Evolutionary conservation across 2,888 invertebrate genomes (phyloP).

Genomic region (Scelioninae gen. 2): DNA sequence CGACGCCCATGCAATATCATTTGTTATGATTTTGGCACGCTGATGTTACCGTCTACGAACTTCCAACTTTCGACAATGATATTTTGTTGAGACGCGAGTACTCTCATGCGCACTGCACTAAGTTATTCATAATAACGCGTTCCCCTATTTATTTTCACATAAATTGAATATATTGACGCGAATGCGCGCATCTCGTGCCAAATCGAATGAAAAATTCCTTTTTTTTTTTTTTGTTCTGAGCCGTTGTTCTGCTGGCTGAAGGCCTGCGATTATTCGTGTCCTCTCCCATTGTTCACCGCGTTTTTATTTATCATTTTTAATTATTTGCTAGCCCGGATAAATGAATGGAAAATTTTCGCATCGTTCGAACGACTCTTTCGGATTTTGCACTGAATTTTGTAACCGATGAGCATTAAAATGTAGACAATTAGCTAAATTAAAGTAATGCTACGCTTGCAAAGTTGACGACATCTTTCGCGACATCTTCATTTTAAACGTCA

Average conservation of each 20-base stretch:
- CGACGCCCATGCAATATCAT: constrained; percentile 56
- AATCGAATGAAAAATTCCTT: constrained; percentile 43
- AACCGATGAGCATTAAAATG: no score
- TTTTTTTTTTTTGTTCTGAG: constrained; percentile 28
- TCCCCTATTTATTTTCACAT: constrained; percentile 49
- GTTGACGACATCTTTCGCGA: no score
- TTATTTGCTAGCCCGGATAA: no score
- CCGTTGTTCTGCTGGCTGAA: constrained; percentile 33
- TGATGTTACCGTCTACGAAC: constrained; percentile 41
- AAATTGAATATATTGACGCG: constrained; percentile 53
- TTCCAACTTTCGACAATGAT: constrained; percentile 47
- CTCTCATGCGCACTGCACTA: constrained; percentile 28
- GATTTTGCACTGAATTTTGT: no score
- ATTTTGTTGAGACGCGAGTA: constrained; percentile 41
- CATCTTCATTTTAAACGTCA: no score
- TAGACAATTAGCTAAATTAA: no score
- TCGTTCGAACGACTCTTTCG: no score
- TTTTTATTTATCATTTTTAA: constrained; percentile 30
- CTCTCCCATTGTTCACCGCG: constrained; percentile 14
- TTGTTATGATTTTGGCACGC: constrained; percentile 57
- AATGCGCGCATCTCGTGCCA: constrained; percentile 41
- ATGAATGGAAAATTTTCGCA: no score
- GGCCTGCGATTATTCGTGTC: constrained; percentile 33
- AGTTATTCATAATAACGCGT: constrained; percentile 53
- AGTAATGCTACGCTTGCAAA: no score